Evolutionary conservation across 1,140 invertebrate species (phyloP).

Genomic region (Hyles euphorbiae): DNA sequence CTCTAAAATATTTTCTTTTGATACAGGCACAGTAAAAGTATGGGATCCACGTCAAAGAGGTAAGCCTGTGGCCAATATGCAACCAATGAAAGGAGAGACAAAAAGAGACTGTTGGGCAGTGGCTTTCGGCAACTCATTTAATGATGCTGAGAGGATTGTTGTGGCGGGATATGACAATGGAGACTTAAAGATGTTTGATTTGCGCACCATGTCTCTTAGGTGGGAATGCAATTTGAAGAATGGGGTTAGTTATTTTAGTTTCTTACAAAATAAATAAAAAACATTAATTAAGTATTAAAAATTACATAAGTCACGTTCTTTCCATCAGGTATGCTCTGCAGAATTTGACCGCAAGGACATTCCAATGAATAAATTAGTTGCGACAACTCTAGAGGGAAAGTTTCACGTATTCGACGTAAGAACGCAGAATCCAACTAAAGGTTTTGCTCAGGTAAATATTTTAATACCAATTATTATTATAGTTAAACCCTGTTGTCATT

Average conservation of each 20-base stretch:
- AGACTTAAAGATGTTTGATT: slow-evolving; percentile 96
- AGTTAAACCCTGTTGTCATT: not conserved
- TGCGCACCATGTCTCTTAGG: slow-evolving; percentile 87
- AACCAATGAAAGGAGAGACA: slow-evolving; percentile 78
- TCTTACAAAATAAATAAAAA: not conserved
- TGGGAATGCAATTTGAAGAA: slow-evolving; percentile 97
- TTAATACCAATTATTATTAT: not conserved
- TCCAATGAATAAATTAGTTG: slow-evolving; percentile 95
- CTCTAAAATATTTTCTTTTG: not conserved
- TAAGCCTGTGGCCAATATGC: slow-evolving; percentile 91
- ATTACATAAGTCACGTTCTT: too few species aligned
- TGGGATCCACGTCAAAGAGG: slow-evolving; percentile 96
- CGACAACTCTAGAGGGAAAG: slow-evolving; percentile 94
- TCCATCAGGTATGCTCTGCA: slow-evolving; percentile 83
- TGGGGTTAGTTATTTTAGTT: slow-evolving; percentile 79
- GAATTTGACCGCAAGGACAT: slow-evolving; percentile 97
- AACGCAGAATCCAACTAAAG: slow-evolving; percentile 91
- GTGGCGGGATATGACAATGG: slow-evolving; percentile 97
- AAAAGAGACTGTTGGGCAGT: slow-evolving; percentile 92
- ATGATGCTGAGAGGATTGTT: slow-evolving; percentile 88
- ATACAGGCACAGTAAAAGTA: slow-evolving; percentile 89
- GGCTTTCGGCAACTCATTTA: slow-evolving; percentile 92
- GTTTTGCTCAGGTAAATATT: slow-evolving; percentile 81
- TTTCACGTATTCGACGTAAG: slow-evolving; percentile 93
- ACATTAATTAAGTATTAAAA: not conserved